Evolutionary conservation across 2,888 invertebrate genomes (phyloP).

Genomic region (Ophion slaviceki): DNA sequence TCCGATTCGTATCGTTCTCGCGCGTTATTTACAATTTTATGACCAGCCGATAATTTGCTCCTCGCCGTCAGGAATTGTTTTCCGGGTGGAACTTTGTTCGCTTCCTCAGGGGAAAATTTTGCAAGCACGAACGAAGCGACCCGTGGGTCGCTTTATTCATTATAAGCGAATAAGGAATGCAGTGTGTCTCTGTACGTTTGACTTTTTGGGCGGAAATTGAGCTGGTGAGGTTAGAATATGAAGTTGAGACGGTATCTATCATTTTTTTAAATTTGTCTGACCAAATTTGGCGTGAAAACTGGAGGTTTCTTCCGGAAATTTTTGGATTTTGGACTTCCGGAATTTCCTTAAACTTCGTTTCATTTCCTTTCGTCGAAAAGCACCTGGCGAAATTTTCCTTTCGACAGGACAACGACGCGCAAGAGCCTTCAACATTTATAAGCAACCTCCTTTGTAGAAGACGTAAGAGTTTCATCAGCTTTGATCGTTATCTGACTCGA

Average conservation of each 20-base stretch:
- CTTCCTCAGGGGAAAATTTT: constrained; percentile 28
- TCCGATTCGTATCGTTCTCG: constrained; percentile 9
- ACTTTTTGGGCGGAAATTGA: too few species aligned
- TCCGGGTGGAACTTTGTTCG: constrained; percentile 25
- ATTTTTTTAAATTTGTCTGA: too few species aligned
- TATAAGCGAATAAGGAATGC: too few species aligned
- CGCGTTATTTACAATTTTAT: constrained; percentile 22
- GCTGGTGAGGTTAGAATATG: too few species aligned
- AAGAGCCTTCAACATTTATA: background rate
- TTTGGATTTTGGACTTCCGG: background rate
- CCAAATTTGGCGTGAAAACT: too few species aligned
- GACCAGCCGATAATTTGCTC: background rate
- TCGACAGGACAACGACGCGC: background rate
- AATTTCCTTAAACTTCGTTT: background rate
- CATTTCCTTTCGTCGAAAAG: background rate
- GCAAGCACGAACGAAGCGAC: background rate
- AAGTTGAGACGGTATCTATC: too few species aligned
- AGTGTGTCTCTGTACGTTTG: too few species aligned
- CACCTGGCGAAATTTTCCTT: background rate
- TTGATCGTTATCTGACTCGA: background rate
- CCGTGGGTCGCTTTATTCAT: too few species aligned
- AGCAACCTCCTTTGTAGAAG: background rate
- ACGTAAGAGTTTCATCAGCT: background rate
- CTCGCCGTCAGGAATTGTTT: background rate
- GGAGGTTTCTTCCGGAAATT: background rate